Evolutionary conservation across 2,113 vertebrate species (phyloP).

Genomic region (Rhadina sibilatrix): DNA sequence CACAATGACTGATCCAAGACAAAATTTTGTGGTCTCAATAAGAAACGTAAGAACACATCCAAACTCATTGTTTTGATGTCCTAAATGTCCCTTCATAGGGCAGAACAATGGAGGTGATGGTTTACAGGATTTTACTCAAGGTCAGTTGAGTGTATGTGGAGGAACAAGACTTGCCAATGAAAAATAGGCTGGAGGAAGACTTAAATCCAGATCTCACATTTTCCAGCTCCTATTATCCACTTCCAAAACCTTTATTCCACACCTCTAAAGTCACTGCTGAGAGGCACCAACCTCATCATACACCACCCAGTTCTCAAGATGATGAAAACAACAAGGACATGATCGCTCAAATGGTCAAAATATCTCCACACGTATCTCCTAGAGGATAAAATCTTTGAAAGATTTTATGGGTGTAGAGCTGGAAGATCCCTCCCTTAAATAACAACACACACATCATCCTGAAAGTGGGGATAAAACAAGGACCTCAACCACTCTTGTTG

Average conservation of each 20-base stretch:
- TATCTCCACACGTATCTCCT: fast-evolving
- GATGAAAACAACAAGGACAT: background rate
- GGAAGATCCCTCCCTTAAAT: background rate
- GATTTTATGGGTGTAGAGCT: background rate
- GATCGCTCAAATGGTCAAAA: background rate
- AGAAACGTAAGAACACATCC: background rate
- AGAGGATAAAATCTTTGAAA: background rate
- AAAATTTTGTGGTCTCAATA: background rate
- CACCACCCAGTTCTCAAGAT: background rate
- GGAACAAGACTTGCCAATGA: background rate
- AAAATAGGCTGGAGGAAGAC: background rate
- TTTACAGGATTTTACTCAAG: background rate
- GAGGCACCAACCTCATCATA: background rate
- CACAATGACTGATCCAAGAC: background rate
- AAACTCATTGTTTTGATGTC: background rate
- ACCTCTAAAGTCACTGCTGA: background rate
- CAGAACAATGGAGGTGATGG: background rate
- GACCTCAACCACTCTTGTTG: background rate
- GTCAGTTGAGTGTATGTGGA: fast-evolving
- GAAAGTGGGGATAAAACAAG: background rate
- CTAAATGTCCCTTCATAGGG: background rate
- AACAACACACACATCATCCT: fast-evolving
- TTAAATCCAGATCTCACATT: background rate
- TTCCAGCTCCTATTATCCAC: background rate
- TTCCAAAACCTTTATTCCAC: background rate